Base-by-base conservation (phyloP, 2,888 invertebrate genomes). In the Ennomos fuscantarius region DNA sequence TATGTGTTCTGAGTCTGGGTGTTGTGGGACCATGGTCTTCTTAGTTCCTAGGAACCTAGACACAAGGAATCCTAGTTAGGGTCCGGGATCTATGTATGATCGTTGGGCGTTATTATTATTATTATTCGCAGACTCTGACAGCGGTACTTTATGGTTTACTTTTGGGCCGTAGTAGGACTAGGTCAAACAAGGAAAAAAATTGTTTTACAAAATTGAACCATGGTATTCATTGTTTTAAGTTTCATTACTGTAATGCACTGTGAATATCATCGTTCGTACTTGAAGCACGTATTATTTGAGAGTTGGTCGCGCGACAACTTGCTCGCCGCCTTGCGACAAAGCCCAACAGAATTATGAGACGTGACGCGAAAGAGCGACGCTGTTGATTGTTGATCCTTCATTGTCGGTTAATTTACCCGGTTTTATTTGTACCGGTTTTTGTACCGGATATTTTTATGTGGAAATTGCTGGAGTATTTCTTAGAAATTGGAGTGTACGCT, bases 231-330 rank as follows among this genome's bases (percentile, higher is more conserved):
- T 37, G 24, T n/a, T 31, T 2, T 42, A 2, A 55, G 12, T 9
- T 45, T 5, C n/a, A 9, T 37, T 10, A 36, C 55, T 50, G 50
- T 15, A 0, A 8, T 11, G 32, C 36, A 45, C 9, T 12, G 48
- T 42, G 31, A 24, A 41, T 15, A 12, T 46, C 9, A 40, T 52
- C 47, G 31, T 55, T 48, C 13, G 49, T 58, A 69, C 63, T 64
- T 63, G 58, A 52, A 45, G 68, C 75, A 76, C 75, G 75, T 76
- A 72, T 76, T 76, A 75, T 75, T 74, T 66, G 69, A 56, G 69
- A 73, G 73, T 76, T 74, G 74, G 73, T 74, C 64, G 63, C 62
- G 69, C 61, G 66, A 68, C 73, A 73, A 72, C 66, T 75, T 63
- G 69, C 66, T 68, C 66, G 70, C 61, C 65, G 62, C 63, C 46